Evolutionary conservation across 2,888 invertebrate species (phyloP).

Genomic region (Acronicta aceris): DNA sequence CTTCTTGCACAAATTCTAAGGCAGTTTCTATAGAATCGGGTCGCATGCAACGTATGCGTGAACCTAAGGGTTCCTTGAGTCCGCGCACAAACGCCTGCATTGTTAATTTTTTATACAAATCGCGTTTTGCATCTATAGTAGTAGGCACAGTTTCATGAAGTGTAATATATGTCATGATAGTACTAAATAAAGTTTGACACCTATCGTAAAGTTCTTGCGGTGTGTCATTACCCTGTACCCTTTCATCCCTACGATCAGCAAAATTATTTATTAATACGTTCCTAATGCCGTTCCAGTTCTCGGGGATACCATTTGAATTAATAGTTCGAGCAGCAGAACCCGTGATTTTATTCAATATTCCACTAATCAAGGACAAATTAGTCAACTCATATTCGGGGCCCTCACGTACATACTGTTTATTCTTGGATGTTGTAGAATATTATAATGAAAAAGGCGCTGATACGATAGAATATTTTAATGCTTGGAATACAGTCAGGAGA

Average conservation of each 20-base stretch:
- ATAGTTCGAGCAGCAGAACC: slow-evolving; percentile 1
- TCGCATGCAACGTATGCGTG: too few species aligned
- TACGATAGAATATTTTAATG: too few species aligned
- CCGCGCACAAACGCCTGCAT: too few species aligned
- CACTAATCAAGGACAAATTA: slow-evolving; percentile 3
- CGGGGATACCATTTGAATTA: neutral
- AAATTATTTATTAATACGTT: neutral
- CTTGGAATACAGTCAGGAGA: too few species aligned
- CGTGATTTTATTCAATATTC: slow-evolving; percentile 4
- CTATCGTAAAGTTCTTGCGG: too few species aligned
- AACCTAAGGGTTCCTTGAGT: too few species aligned
- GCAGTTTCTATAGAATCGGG: neutral
- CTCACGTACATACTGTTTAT: too few species aligned
- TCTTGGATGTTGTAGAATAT: too few species aligned
- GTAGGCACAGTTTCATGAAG: neutral
- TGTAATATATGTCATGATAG: neutral
- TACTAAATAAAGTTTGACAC: too few species aligned
- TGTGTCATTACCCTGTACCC: too few species aligned
- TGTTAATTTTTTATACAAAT: neutral
- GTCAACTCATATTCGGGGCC: slow-evolving; percentile 4
- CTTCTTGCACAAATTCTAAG: neutral
- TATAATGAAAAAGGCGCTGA: too few species aligned
- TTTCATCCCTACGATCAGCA: too few species aligned
- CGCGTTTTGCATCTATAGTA: neutral
- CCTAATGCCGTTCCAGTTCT: neutral